These are phyloP conservation scores for Caenorhabditis wallacei DNA, from an alignment of 2,888 invertebrate genomes.

Conservation along the genomic window DNA sequence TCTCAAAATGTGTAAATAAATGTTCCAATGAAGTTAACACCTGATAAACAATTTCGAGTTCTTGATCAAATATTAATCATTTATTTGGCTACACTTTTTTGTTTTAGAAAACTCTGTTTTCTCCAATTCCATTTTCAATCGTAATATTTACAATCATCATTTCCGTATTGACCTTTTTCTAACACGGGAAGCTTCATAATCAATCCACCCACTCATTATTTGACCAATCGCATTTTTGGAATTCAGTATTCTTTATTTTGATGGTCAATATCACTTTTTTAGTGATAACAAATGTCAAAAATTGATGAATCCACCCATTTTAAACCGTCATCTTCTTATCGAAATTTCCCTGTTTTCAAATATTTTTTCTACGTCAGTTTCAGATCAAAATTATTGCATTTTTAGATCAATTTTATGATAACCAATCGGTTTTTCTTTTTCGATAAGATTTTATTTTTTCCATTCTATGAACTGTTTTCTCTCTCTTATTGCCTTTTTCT, in stretches of 20 bases:
- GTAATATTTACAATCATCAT: neutral
- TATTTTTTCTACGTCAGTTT: conserved; percentile 28
- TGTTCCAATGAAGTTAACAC: neutral
- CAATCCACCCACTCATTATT: conserved; percentile 17
- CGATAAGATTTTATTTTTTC: neutral
- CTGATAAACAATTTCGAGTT: neutral
- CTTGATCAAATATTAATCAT: neutral
- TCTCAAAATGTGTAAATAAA: conserved; percentile 2
- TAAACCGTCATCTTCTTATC: conserved; percentile 31
- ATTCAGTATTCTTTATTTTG: conserved; percentile 3
- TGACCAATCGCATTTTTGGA: conserved; percentile 10
- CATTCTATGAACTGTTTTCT: conserved; percentile 14
- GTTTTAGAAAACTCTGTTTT: too few species aligned
- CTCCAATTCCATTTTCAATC: neutral
- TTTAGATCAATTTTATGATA: conserved; percentile 45
- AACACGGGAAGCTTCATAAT: neutral
- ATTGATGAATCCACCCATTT: conserved; percentile 4
- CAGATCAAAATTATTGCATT: conserved; percentile 42
- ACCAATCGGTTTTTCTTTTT: conserved; percentile 17
- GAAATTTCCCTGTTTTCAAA: neutral
- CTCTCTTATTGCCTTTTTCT: neutral
- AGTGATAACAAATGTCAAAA: conserved; percentile 9
- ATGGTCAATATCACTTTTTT: neutral
- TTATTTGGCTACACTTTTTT: too few species aligned
- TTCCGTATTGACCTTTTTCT: conserved; percentile 5